Evolutionary conservation across 2,113 vertebrate genomes (phyloP), one percentile per base, ranked within the genome.

Genomic region (Plecotus auritus): DNA sequence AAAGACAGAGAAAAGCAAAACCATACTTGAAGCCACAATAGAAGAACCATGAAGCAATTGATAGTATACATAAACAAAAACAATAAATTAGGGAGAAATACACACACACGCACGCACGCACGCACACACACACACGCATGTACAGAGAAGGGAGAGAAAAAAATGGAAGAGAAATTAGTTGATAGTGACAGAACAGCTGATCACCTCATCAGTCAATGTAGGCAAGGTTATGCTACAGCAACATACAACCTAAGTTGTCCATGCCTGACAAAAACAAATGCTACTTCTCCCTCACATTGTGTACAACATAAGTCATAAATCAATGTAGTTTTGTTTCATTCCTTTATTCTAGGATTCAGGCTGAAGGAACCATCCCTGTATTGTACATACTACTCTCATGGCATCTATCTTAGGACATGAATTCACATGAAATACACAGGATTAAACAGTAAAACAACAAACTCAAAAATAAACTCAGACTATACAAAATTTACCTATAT

Each of bases 401-500:
- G 6, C 37, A 84, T 74, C 12, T 18, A 37, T 30, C 22, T 40
- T 32, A 74, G 22, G 35, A 88, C 28, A 76, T 2, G 16, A 90
- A 37, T 37, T 22, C 28, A 40, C 23, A 26, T 32, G 40, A 90
- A 95, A 95, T 5, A 83, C 35, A 51, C 3, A 85, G 32, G 5
- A 82, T 70, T 77, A 51, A 73, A 80, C 49, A 95, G 16, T n/a
- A 13, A 54, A 12, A 72, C 0, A 80, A 51, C 9, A n/a, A 16
- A 47, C 88, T 90, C 26, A 70, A 67, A 32, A 85, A 47, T 76
- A 95, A 32, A 35, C 18, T 81, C 23, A 66, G 76, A 90, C 87
- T n/a, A 80, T 56, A 32, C 4, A 40, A 2, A 92, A 56, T 78
- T 85, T 28, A 56, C 35, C 4, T 64, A 12, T 7, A 59, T 20